Evolutionary conservation across 1,140 invertebrate species (phyloP), one percentile per base, ranked within the genome.

Genomic region (Hydropsyche tenuis): DNA sequence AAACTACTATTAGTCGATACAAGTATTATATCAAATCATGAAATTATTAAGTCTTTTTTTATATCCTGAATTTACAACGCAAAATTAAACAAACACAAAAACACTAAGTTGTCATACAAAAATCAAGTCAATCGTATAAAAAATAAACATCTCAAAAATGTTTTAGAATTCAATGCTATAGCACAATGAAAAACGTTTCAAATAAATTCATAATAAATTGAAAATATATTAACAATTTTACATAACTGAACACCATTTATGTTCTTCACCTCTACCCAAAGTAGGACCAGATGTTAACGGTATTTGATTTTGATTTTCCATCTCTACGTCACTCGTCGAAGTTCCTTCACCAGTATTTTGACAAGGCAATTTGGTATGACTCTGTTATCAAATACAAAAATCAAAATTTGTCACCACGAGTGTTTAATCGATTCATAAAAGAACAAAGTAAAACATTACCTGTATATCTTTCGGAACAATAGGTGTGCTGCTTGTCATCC

Each of bases 161-260:
- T n/a, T 48, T 48, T 48, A 14, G 14, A n/a, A 12, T 18, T 37
- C n/a, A 45, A 30, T 48, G 11, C 14, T n/a, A n/a, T n/a, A 6
- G 12, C 14, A 14, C 14, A 7, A 14, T 48, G 16, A 48, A 48
- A 48, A n/a, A 48, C 14, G 14, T 48, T 7, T 48, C 14, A 2
- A 16, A 14, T n/a, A 48, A 48, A 48, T 12, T 48, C 4, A 48
- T n/a, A 12, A 43, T 27, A 25, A 60, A 65, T 1, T 43, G 14
- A 3, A 51, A 51, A 51, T 51, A 16, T n/a, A 51, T 51, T n/a
- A 5, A 22, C 23, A 1, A 27, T 27, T 37, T 80, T 81, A 84
- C 81, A 84, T 81, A 45, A 85, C 65, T 6, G 76, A 66, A 70
- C 83, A 85, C 48, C 81, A 76, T 75, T 83, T 83, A 76, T 74